Evolutionary conservation across 2,888 invertebrate genomes (phyloP).

Genomic region (Dioctria rufipes): DNA sequence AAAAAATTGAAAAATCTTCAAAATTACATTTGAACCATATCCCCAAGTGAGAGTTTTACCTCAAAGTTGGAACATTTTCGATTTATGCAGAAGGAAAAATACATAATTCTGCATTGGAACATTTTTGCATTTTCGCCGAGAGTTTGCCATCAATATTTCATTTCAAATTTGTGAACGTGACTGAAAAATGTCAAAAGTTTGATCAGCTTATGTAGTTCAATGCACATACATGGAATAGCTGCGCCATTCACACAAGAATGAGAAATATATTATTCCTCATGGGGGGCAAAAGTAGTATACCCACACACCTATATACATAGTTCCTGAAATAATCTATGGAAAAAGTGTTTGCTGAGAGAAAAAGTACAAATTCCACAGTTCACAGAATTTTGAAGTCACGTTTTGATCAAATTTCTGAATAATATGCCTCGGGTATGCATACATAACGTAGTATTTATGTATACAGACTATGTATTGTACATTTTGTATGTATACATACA

Average conservation of each 20-base stretch:
- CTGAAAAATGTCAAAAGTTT: constrained; percentile 41
- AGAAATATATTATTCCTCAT: constrained; percentile 9
- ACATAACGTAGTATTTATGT: neutral
- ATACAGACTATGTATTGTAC: too few relatives aligned
- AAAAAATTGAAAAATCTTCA: neutral
- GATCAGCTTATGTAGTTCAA: constrained; percentile 19
- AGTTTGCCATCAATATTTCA: constrained; percentile 30
- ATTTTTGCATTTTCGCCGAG: constrained; percentile 15
- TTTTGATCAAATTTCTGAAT: constrained; percentile 24
- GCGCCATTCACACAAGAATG: neutral
- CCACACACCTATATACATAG: too few relatives aligned
- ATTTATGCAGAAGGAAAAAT: neutral
- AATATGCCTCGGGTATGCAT: neutral
- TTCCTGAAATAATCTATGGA: constrained; percentile 21
- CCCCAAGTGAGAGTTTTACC: neutral
- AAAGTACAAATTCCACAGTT: constrained; percentile 8
- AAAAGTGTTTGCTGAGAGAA: constrained; percentile 23
- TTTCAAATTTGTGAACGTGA: constrained; percentile 35
- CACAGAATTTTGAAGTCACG: neutral
- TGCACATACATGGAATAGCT: neutral
- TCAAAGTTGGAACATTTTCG: neutral
- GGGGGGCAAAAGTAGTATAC: neutral
- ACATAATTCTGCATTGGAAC: neutral
- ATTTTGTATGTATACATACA: too few relatives aligned
- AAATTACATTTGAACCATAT: neutral